Conservation (phyloP, 2,797 vertebrate species). For the Typhlichthys eigenmanni region DNA sequence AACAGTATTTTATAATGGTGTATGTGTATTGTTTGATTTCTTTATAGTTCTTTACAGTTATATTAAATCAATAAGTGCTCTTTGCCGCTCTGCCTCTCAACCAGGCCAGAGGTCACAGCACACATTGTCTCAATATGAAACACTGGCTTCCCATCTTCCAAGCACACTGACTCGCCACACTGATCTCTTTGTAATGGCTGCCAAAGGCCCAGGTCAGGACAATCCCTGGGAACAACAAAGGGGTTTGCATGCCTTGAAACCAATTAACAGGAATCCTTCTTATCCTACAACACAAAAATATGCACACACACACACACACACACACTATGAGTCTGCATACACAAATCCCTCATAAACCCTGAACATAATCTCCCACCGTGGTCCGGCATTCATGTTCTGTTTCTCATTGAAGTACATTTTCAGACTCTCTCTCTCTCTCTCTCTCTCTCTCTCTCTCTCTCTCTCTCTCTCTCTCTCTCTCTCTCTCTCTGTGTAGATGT, state of each 20-base stretch:
- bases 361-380: too few species aligned
- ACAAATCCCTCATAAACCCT: background rate
- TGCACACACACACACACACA: conserved; percentile 2
- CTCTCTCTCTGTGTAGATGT: background rate
- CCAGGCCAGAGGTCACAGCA: conserved; percentile 61
- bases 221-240: conserved; percentile 43
- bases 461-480: conserved; percentile 5
- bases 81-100: conserved; percentile 48
- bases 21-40: background rate
- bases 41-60: background rate
- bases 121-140: conserved; percentile 75
- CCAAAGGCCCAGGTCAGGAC: conserved; percentile 61
- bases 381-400: background rate
- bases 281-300: conserved; percentile 21
- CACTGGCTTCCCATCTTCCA: conserved; percentile 56
- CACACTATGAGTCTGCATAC: conserved; percentile 8
- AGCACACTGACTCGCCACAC: conserved; percentile 59
- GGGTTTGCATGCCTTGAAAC: conserved; percentile 28
- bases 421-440: conserved; percentile 1
- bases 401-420: background rate
- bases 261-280: conserved; percentile 54
- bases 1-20: too few species aligned
- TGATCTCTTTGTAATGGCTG: conserved; percentile 64
- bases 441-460: background rate
- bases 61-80: conserved; percentile 36